Evolutionary conservation across 2,888 invertebrate species (phyloP), one percentile per base, ranked within the genome.

Genomic region (Thymelicus sylvestris): DNA sequence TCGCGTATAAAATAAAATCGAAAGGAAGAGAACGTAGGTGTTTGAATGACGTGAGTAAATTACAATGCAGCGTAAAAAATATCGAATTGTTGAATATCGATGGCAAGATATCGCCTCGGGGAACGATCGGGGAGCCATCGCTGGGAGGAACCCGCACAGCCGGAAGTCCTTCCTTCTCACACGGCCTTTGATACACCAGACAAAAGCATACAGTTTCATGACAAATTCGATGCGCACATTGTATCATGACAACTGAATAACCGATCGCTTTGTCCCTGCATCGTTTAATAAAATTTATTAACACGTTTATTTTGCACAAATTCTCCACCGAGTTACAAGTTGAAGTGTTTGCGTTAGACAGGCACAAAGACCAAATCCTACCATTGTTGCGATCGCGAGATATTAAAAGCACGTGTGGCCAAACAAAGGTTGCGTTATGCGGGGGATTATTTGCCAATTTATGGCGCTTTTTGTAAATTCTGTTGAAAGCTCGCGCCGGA

Each of bases 371-470:
- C 88, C 87, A 89, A 92, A 91, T 91, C 90, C 88, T 83, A 86
- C 85, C 87, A 86, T 92, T 91, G 92, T 91, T 84, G 84, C 84
- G 68, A 72, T 77, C 79, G 80, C 80, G 81, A 86, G 87, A 91
- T 90, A 92, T 93, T 92, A 93, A 93, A 93, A 93, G 92, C 93
- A 93, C 93, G 93, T 93, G 93, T 93, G 93, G 91, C 91, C 93
- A 92, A 90, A 93, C 93, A 93, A 93, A 93, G 93, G 93, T 93
- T 91, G 85, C 93, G 93, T 92, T 93, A 92, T 93, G 93, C 91
- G 93, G 93, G 88, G 90, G 93, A 93, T 93, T 93, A 93, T 93
- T 92, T 91, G 92, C 92, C 93, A 93, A 93, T 93, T 93, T 93
- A 93, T 93, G 88, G 91, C 86, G 86, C 92, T 93, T 93, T 93